These are phyloP conservation scores for Mythimna impura DNA, from an alignment of 2,888 invertebrate species.

Conservation along the genomic window DNA sequence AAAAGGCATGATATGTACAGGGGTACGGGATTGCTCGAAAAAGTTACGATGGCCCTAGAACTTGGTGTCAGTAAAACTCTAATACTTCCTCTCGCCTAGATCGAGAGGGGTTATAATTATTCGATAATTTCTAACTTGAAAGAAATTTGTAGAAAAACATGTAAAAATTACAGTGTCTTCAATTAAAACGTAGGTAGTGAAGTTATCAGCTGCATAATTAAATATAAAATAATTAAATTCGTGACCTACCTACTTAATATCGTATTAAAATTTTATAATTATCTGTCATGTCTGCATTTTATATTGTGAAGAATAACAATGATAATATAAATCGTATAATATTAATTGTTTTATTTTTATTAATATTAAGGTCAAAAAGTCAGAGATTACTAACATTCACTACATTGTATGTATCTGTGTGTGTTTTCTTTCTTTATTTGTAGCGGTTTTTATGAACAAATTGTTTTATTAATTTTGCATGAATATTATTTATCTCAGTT, in stretches of 20 bases:
- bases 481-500: not conserved
- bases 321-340: not conserved
- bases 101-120: no score
- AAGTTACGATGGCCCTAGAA: no score
- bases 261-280: not conserved
- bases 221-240: not conserved
- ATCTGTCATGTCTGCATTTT: conserved; percentile 2
- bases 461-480: not conserved
- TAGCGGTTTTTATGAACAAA: not conserved
- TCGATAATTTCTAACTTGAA: no score
- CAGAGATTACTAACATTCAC: not conserved
- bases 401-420: no score
- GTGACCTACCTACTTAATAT: not conserved
- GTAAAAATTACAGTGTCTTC: not conserved
- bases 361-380: not conserved
- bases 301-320: not conserved
- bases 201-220: not conserved
- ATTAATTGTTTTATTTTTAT: not conserved
- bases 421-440: not conserved
- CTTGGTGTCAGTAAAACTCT: not conserved
- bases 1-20: no score
- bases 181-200: not conserved
- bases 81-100: no score
- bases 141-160: not conserved
- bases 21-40: no score